Conservation (phyloP, 2,113 vertebrate species). For the Corydoras maculifer region DNA sequence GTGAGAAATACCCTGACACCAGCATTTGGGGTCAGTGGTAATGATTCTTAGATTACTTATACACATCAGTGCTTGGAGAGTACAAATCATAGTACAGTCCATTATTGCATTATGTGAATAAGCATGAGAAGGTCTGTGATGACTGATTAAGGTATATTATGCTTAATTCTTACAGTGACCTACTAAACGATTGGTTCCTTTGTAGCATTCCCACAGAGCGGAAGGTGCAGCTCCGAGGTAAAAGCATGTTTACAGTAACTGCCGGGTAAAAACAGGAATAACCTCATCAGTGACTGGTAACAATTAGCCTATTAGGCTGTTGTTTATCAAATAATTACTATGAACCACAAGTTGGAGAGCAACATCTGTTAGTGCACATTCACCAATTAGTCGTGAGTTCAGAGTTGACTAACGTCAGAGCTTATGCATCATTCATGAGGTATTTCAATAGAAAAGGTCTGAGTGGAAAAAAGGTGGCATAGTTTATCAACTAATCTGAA, state of each 20-base stretch:
- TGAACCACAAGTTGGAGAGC: constrained; percentile 52
- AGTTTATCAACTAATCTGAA: too few species aligned
- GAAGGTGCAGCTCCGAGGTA: constrained; percentile 44
- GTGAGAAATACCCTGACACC: too few species aligned
- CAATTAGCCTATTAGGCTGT: constrained; percentile 68
- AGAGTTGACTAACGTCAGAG: constrained; percentile 54
- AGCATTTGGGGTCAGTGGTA: too few species aligned
- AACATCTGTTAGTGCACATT: constrained; percentile 63
- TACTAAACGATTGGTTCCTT: constrained; percentile 22
- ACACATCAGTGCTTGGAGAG: too few species aligned
- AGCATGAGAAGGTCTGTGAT: neutral
- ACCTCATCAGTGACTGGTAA: constrained; percentile 56
- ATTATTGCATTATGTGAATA: neutral
- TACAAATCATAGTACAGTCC: neutral
- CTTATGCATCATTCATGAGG: constrained; percentile 61
- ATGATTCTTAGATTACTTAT: too few species aligned
- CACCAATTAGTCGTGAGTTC: constrained; percentile 60
- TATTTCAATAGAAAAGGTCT: constrained; percentile 49
- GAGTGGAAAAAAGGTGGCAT: too few species aligned
- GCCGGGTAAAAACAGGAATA: constrained; percentile 52
- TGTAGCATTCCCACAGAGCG: constrained; percentile 24
- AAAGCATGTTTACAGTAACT: constrained; percentile 61
- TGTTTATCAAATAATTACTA: constrained; percentile 70
- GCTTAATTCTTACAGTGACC: constrained; percentile 1
- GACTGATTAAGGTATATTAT: constrained; percentile 31